Percentiles rank a stretch among this genome's conserved stretches.
These are phyloP conservation scores for Belonocnema kinseyi DNA, from an alignment of 1,140 invertebrate species.

Conservation along the genomic window DNA sequence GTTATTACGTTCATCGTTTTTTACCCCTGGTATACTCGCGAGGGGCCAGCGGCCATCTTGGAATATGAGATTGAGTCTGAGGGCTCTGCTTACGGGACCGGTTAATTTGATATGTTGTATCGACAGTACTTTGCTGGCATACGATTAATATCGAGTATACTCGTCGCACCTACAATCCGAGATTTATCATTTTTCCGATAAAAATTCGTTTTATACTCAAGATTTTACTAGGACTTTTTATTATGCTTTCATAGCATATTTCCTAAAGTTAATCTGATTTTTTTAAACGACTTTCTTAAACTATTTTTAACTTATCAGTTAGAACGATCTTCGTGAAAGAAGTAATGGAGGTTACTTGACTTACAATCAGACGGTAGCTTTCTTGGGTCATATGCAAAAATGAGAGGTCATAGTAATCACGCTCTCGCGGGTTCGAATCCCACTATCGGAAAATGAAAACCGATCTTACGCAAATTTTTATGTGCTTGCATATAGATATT, in stretches of 20 bases:
- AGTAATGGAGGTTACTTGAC: too few relatives aligned
- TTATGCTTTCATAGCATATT: not conserved
- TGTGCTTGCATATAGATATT: too few relatives aligned
- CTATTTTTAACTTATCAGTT: too few relatives aligned
- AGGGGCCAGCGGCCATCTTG: constrained; percentile 70
- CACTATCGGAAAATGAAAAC: too few relatives aligned
- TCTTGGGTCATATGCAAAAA: too few relatives aligned
- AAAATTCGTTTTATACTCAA: not conserved
- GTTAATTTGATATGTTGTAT: constrained; percentile 42
- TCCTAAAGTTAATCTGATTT: not conserved
- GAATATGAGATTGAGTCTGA: constrained; percentile 66
- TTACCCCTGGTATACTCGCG: constrained; percentile 65
- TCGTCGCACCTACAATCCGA: not conserved
- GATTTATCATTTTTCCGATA: constrained; percentile 4
- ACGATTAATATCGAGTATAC: constrained; percentile 6
- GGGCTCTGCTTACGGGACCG: constrained; percentile 45
- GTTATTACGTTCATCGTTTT: constrained; percentile 75
- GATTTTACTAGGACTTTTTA: not conserved
- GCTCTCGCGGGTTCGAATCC: too few relatives aligned
- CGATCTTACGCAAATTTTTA: too few relatives aligned
- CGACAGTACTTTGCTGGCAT: constrained; percentile 8
- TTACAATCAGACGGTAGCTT: too few relatives aligned
- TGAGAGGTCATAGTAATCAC: too few relatives aligned
- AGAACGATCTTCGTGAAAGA: too few relatives aligned
- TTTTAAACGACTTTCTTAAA: too few relatives aligned